Evolutionary conservation across 2,797 vertebrate genomes (phyloP), one percentile per base, ranked within the genome.

Genomic region (Lagocephalus sceleratus): DNA sequence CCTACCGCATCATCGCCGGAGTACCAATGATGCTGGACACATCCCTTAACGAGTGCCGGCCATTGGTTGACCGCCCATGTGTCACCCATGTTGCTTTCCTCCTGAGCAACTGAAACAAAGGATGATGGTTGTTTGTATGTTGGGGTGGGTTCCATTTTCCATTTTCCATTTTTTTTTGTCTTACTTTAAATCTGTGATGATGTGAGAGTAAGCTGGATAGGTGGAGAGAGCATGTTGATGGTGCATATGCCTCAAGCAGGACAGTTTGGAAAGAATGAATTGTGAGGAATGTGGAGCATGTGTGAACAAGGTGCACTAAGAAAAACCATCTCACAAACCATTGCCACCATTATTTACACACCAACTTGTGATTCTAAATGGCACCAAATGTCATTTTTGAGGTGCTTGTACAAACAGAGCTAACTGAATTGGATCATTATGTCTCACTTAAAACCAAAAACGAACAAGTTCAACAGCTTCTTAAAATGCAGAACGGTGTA

Each of bases 31-130:
- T 49, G 77, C 47, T 53, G 48, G 49, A 39, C 52, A 45, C n/a
- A 68, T 73, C 61, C 66, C 23, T 8, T 38, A 66, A 75, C 50
- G 42, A 42, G 17, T 58, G 17, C 53, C 19, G 51, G 55, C 51
- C 47, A 91, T 91, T 91, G 91, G 90, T 56, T 66, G 43, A 22
- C 20, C 16, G 2, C 8, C 55, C 67, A 76, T 25, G 78, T 75
- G 76, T 87, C 87, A 87, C 63, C 16, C 26, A 71, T 71, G 69
- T 78, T 29, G 17, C 29, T 61, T 70, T 68, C 51, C 14, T 81
- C 82, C 41, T 63, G 63, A 71, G 79, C 75, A 57, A 8, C 57
- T 47, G 71, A 84, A 66, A 85, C 83, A 81, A 84, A 40, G 64
- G 53, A 26, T 39, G 51, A 41, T 6, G 29, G 68, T 73, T 50